Evolutionary conservation across 1,140 invertebrate genomes (phyloP).

Genomic region (Aphelinus certus): DNA sequence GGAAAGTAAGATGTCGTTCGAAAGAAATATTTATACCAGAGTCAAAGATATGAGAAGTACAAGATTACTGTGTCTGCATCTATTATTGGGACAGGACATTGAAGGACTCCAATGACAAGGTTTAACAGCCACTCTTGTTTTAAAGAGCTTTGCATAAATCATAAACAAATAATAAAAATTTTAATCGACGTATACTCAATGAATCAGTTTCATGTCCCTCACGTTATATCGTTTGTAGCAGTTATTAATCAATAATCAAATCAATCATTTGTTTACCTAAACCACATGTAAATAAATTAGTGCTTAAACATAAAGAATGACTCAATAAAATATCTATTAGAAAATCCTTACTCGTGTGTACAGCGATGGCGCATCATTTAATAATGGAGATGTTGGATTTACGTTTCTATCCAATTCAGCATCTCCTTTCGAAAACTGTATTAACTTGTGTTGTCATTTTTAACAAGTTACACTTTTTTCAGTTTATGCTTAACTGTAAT

Average conservation of each 20-base stretch:
- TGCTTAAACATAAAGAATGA: slow-evolving; percentile 17
- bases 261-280: slow-evolving; percentile 34
- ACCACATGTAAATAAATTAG: slow-evolving; percentile 34
- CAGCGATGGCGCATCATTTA: slow-evolving; percentile 14
- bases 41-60: slow-evolving; percentile 33
- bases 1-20: not conserved
- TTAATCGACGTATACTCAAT: slow-evolving; percentile 36
- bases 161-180: too few species aligned
- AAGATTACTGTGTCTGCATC: slow-evolving; percentile 31
- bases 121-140: slow-evolving; percentile 45
- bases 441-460: not conserved
- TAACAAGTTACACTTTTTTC: too few species aligned
- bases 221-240: slow-evolving; percentile 21
- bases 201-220: slow-evolving; percentile 4
- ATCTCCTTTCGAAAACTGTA: not conserved
- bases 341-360: slow-evolving; percentile 11
- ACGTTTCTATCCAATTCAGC: not conserved
- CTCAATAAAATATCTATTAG: slow-evolving; percentile 4
- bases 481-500: too few species aligned
- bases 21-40: not conserved
- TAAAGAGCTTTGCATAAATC: slow-evolving; percentile 49
- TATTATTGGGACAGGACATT: slow-evolving; percentile 10
- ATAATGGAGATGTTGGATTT: not conserved
- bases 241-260: slow-evolving; percentile 35
- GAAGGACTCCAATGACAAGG: not conserved